Evolutionary conservation across 2,888 invertebrate genomes (phyloP), one percentile per base, ranked within the genome.

Genomic region (Tiliacea aurago): DNA sequence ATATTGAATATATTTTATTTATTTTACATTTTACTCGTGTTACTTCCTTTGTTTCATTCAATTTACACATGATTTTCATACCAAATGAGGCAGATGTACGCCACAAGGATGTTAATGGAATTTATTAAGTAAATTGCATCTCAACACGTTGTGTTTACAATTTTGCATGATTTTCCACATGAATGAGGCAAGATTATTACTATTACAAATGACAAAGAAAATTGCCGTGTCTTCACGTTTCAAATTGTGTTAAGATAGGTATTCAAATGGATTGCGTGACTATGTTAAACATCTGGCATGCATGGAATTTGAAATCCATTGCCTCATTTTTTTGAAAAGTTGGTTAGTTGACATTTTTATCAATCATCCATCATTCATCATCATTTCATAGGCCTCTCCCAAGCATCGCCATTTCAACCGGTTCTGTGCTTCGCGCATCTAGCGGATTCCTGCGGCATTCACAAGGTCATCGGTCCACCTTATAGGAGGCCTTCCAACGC

Each of bases 41-140:
- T 51, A 71, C 61, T 66, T 67, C 75, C 66, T 67, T 56, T 68
- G 78, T 78, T 59, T n/a, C 28, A 71, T 77, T 69, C 49, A 61
- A 81, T 85, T 77, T 69, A 51, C 43, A 82, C 71, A 76, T 66
- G 64, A 71, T 82, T 82, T 85, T 55, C 64, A 72, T 71, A 59
- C 23, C 2, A 67, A 84, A 70, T 66, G 53, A 68, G 33, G 13
- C 28, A 74, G 45, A 70, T 69, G 65, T 71, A 56, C 56, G 43
- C 33, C 51, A 56, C 33, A n/a, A 66, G 80, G 69, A 70, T 70
- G 66, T 53, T 37, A 75, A 76, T 80, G 13, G 64, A 80, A 81
- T 70, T 58, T 65, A 70, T 76, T 53, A 70, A 61, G 68, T 68
- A 81, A 76, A 84, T 71, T 70, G 65, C 58, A 65, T 62, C 61